These are phyloP conservation scores for Torymus tubicola DNA, from an alignment of 2,888 invertebrate species.

Conservation along the genomic window DNA sequence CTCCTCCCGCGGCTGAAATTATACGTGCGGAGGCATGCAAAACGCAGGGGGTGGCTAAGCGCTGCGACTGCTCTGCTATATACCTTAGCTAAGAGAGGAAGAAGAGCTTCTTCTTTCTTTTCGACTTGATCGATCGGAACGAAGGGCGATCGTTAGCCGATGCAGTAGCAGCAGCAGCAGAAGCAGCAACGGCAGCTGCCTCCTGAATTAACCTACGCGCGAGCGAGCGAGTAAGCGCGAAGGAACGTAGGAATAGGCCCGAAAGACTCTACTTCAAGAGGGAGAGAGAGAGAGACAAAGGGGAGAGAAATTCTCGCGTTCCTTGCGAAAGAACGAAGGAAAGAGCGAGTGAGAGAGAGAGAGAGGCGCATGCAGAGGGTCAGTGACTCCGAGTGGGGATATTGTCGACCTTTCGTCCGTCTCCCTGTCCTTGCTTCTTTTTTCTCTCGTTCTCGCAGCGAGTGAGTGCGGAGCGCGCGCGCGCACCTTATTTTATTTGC, in stretches of 20 bases:
- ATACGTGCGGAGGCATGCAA: slow-evolving; percentile 31
- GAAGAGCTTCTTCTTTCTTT: slow-evolving; percentile 19
- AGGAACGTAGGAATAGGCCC: background rate
- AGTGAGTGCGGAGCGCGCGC: slow-evolving; percentile 9
- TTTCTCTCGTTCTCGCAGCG: slow-evolving; percentile 17
- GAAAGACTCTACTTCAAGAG: background rate
- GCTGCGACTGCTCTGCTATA: background rate
- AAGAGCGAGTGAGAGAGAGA: slow-evolving; percentile 6
- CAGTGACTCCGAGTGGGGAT: slow-evolving; percentile 45
- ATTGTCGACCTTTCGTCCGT: slow-evolving; percentile 52
- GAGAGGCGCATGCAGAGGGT: slow-evolving; percentile 7
- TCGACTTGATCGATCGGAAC: slow-evolving; percentile 42
- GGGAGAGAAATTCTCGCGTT: slow-evolving; percentile 47
- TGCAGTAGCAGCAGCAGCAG: background rate
- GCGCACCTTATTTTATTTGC: slow-evolving; percentile 36
- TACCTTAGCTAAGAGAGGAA: background rate
- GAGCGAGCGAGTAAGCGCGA: slow-evolving; percentile 9
- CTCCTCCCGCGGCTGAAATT: slow-evolving; percentile 28
- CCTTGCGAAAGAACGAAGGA: background rate
- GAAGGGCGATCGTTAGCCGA: slow-evolving; percentile 44
- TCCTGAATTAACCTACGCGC: slow-evolving; percentile 26
- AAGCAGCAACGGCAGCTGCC: slow-evolving; percentile 28
- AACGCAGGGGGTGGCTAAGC: slow-evolving; percentile 3
- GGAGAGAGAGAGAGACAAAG: slow-evolving; percentile 30
- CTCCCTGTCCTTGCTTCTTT: slow-evolving; percentile 46